phyloP scores from a whole-genome alignment of 2,888 invertebrate genomes.

The Nudaria mundana region DNA sequence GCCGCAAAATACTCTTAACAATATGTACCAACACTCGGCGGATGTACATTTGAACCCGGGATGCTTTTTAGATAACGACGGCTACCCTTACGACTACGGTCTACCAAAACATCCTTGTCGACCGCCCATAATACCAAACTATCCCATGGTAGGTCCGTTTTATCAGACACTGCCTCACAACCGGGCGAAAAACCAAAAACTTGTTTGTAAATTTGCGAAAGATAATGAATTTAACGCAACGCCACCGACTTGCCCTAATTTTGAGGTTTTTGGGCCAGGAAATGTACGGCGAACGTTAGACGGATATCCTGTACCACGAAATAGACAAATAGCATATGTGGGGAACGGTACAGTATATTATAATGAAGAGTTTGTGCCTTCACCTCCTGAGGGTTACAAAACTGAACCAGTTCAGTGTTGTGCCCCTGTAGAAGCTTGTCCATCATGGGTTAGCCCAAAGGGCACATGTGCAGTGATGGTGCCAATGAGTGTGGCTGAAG shows the following conservation, averaged over 20 bases:
- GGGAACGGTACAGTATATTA: conserved; percentile 73
- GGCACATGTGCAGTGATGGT: conserved; percentile 79
- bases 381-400: conserved; percentile 87
- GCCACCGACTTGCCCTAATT: conserved; percentile 62
- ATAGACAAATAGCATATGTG: conserved; percentile 73
- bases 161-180: conserved; percentile 91
- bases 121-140: conserved; percentile 69
- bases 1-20: conserved; percentile 72
- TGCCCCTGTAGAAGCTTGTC: conserved; percentile 64
- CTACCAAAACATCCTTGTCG: conserved; percentile 84
- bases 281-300: conserved; percentile 89
- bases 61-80: conserved; percentile 89
- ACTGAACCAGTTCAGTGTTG: conserved; percentile 79
- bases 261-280: conserved; percentile 67
- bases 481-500: conserved; percentile 68
- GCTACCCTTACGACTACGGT: conserved; percentile 90
- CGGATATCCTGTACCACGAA: conserved; percentile 86
- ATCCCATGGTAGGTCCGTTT: conserved; percentile 74
- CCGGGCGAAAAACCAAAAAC: conserved; percentile 80
- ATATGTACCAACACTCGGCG: conserved; percentile 84
- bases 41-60: conserved; percentile 88
- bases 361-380: conserved; percentile 83
- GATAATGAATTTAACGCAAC: conserved; percentile 72
- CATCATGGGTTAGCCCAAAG: conserved; percentile 72
- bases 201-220: conserved; percentile 74